phyloP scores from a whole-genome alignment of 1,140 invertebrate species.

The Formica exsecta region DNA sequence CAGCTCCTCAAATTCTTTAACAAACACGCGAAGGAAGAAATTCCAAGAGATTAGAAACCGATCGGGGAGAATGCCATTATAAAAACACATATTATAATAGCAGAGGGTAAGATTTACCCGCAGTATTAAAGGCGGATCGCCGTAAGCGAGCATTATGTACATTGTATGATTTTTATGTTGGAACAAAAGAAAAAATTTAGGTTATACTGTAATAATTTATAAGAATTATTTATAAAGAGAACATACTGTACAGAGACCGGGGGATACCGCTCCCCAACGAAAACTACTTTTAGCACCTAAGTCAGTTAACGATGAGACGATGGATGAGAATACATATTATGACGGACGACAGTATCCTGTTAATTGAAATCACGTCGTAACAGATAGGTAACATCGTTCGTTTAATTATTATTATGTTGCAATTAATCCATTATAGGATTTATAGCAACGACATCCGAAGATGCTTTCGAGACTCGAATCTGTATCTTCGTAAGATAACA shows the following conservation, averaged over 20 bases:
- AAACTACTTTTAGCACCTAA: conserved; percentile 69
- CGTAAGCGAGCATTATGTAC: conserved; percentile 76
- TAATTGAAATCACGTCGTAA: conserved; percentile 43
- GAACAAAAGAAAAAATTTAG: conserved; percentile 59
- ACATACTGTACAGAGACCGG: conserved; percentile 75
- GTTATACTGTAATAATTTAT: conserved; percentile 77
- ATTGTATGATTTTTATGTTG: conserved; percentile 75
- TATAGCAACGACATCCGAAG: neutral
- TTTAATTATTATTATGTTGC: conserved; percentile 25
- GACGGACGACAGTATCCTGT: conserved; percentile 20
- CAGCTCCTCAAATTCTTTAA: conserved; percentile 33
- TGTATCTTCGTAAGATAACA: neutral
- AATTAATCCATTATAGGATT: neutral
- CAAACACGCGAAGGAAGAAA: neutral
- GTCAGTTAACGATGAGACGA: conserved; percentile 34
- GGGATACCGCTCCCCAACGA: conserved; percentile 41
- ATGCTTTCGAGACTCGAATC: conserved; percentile 18
- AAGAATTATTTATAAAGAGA: conserved; percentile 82
- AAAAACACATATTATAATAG: conserved; percentile 54
- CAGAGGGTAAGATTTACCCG: conserved; percentile 70
- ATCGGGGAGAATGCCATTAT: conserved; percentile 42
- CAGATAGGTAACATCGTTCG: conserved; percentile 21
- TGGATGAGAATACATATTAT: conserved; percentile 59
- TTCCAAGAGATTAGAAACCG: conserved; percentile 12
- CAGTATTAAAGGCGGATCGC: conserved; percentile 85